Base-by-base conservation (phyloP, 2,888 invertebrate species). In the Heliconius erato region DNA sequence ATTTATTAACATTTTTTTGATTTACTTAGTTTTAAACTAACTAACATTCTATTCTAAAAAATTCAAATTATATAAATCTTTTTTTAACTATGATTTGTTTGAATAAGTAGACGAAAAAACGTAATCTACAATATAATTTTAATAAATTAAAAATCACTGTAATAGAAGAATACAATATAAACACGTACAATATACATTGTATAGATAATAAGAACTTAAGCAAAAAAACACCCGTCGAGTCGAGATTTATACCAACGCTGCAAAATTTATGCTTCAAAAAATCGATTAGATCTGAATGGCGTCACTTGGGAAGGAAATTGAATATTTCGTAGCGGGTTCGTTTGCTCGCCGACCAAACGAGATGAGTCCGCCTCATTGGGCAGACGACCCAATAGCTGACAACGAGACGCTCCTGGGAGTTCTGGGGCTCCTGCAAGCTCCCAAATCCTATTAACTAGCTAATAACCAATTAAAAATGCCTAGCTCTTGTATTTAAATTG, bases 291-390 rank as follows among this genome's bases (percentile, higher is more conserved):
- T 74, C 78, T 81, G 81, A 84, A 81, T 81, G 44, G 80, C 72
- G 77, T 78, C 84, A 80, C 82, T 80, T 71, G 85, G 85, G 85
- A 85, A 26, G 82, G 80, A 85, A 87, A 87, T 87, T 83, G 84
- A 85, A 87, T 86, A 85, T 86, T 86, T 85, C 82, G 85, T 81
- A 83, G 84, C 84, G 82, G 85, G 86, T 87, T 86, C 86, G 85
- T 86, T 87, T 84, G 79, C 84, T 82, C 84, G 78, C 84, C 84
- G 84, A 79, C 84, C 83, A 85, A 87, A 87, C 85, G 86, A 86
- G 86, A 86, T 86, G 85, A 86, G 80, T 84, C 79, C 85, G 83
- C 86, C 85, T 86, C 87, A 87, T 87, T 87, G 87, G 74, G 83
- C 80, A 82, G 80, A 83, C 82, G 82, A 84, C 84, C 84, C 85